These are phyloP conservation scores for Chanos chanos DNA, from an alignment of 2,797 vertebrate genomes.

Conservation along the genomic window DNA sequence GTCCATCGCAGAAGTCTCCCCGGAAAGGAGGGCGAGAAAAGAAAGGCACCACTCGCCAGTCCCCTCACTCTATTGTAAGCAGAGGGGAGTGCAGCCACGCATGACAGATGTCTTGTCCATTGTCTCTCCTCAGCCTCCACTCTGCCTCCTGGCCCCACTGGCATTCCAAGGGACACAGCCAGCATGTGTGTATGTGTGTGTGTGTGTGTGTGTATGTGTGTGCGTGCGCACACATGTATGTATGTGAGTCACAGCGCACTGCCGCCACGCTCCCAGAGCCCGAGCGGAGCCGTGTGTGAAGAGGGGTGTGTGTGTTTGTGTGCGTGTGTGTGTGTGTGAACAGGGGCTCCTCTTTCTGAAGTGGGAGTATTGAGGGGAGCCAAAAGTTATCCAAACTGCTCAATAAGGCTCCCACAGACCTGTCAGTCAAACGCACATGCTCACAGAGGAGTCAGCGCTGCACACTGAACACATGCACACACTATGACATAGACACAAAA, in stretches of 20 bases:
- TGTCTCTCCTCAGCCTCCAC: slow-evolving; percentile 71
- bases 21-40: slow-evolving; percentile 74
- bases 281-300: slow-evolving; percentile 23
- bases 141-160: slow-evolving; percentile 67
- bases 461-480: slow-evolving; percentile 9
- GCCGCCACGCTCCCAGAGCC: slow-evolving; percentile 28
- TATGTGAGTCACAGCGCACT: slow-evolving; percentile 22
- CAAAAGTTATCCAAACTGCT: slow-evolving; percentile 42
- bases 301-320: slow-evolving; percentile 25
- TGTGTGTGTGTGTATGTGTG: slow-evolving; percentile 16
- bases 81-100: slow-evolving; percentile 75
- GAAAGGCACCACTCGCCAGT: slow-evolving; percentile 74
- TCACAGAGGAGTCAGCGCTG: slow-evolving; percentile 13
- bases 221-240: slow-evolving; percentile 6
- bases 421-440: slow-evolving; percentile 40
- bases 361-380: slow-evolving; percentile 38
- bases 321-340: slow-evolving; percentile 38
- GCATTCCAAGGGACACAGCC: slow-evolving; percentile 65
- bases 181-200: slow-evolving; percentile 28
- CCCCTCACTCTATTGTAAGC: slow-evolving; percentile 71
- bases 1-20: slow-evolving; percentile 73
- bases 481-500: neutral
- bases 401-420: slow-evolving; percentile 44
- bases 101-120: slow-evolving; percentile 79
- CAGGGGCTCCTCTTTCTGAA: slow-evolving; percentile 37